Percentiles rank a stretch among this genome's conserved stretches.
These are phyloP conservation scores for Lucifuga dentata DNA, from an alignment of 2,113 vertebrate species.

Conservation along the genomic window DNA sequence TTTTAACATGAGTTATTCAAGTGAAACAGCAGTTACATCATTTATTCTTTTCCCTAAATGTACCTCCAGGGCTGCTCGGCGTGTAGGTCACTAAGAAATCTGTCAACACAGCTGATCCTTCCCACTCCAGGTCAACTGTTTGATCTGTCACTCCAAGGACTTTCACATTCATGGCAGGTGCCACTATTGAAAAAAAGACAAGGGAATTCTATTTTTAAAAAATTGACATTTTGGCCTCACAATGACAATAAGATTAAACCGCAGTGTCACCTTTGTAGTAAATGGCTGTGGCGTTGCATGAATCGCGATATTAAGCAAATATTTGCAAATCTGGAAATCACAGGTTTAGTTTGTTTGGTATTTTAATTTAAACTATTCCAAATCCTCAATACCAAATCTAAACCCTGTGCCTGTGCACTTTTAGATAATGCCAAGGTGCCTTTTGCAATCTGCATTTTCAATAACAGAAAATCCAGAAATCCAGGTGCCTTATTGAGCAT, in stretches of 20 bases:
- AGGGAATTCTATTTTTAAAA: background rate
- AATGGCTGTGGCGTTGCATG: no score
- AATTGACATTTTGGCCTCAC: background rate
- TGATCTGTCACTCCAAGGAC: conserved; percentile 88
- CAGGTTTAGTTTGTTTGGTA: background rate
- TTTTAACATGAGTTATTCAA: conserved; percentile 6
- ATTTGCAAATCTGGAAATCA: background rate
- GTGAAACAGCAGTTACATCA: no score
- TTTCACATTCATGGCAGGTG: conserved; percentile 89
- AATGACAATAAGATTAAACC: background rate
- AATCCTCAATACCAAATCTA: no score
- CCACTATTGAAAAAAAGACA: conserved; percentile 82
- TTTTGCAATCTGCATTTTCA: conserved; percentile 9
- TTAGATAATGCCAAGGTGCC: conserved; percentile 19
- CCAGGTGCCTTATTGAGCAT: conserved; percentile 1
- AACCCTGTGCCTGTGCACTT: conserved; percentile 4
- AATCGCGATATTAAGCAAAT: background rate
- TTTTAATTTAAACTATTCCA: background rate
- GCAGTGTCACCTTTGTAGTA: background rate
- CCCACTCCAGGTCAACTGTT: conserved; percentile 92
- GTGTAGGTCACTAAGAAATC: conserved; percentile 94
- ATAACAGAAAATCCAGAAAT: conserved; percentile 1
- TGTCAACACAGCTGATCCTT: conserved; percentile 87
- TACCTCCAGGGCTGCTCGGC: conserved; percentile 84
- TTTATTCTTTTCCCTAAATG: no score